Evolutionary conservation across 2,113 vertebrate genomes (phyloP), one percentile per base, ranked within the genome.

Genomic region (Atherinomorus stipes): DNA sequence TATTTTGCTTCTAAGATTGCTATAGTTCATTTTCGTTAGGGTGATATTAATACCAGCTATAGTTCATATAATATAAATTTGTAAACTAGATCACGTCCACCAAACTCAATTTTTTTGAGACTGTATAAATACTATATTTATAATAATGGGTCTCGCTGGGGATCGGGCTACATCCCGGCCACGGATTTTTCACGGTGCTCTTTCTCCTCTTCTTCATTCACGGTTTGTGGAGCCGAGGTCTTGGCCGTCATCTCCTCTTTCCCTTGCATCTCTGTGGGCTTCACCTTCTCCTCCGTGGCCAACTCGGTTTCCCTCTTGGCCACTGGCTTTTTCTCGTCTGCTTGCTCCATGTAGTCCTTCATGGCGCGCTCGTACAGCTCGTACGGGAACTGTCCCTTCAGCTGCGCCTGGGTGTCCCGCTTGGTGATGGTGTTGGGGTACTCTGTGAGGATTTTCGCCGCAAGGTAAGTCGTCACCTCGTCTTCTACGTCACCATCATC

Each of bases 391-490:
- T 90, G 87, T 31, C 94, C 94, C 18, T 94, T 90, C 22, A 92
- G 77, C 58, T 93, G 87, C 19, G 94, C 85, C 31, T 87, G 86
- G 0, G 93, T 84, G 58, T 90, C 83, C 75, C 95, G 84, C 88
- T 96, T 97, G 88, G 85, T 67, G 45, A 93, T 95, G 31, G 93
- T 85, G 51, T 96, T 95, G 0, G 97, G 97, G 67, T 99, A 97
- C 71, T 98, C 96, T 6, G 95, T 93, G 57, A 99, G 88, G 74
- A 97, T 93, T 78, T 95, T 96, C 28, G 96, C 95, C 1, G 94
- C 93, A 70, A 99, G 92, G 81, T 98, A 98, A 11, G 97, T 95
- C 0, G 95, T 96, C 81, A 98, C 88, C 49, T 99, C 97, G 15
- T 98, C 97, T 67, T 97, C 95, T 0, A 94, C 94, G 0, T 96